These are phyloP conservation scores for Timema podura DNA, from an alignment of 2,888 invertebrate species.

Conservation along the genomic window DNA sequence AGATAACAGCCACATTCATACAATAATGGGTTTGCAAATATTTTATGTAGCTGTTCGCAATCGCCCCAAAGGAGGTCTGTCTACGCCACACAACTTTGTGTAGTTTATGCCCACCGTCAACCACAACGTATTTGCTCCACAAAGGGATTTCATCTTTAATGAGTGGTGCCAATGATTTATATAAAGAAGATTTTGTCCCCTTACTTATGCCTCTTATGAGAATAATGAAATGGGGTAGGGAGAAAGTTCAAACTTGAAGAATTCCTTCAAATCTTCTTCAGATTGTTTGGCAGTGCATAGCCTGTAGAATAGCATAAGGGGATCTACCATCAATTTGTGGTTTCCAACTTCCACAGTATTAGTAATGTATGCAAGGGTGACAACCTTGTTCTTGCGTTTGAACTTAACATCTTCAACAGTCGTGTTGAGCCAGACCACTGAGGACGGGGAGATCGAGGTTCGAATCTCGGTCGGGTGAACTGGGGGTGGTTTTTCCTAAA, in stretches of 20 bases:
- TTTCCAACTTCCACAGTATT: not conserved
- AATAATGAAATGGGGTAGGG: not conserved
- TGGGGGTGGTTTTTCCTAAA: no score
- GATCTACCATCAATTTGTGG: not conserved
- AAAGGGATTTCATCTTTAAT: not conserved
- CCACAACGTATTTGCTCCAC: not conserved
- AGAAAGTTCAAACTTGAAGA: constrained; percentile 2
- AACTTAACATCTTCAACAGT: constrained; percentile 32
- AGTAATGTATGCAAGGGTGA: not conserved
- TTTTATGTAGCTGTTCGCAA: constrained; percentile 3
- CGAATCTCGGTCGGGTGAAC: no score
- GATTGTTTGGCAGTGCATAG: not conserved
- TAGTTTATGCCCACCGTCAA: constrained; percentile 4
- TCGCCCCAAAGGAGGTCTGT: not conserved
- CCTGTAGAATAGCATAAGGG: constrained; percentile 10
- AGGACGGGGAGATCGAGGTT: no score
- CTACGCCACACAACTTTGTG: not conserved
- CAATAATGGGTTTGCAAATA: not conserved
- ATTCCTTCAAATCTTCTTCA: constrained; percentile 9
- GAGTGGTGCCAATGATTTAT: not conserved
- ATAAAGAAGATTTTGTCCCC: constrained; percentile 8
- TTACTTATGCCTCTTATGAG: not conserved
- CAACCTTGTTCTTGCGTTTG: constrained; percentile 22
- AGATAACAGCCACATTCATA: constrained; percentile 6
- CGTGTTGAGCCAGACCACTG: no score